These are phyloP conservation scores for Zaprionus kolodkinae DNA, from an alignment of 1,140 invertebrate species.

Conservation along the genomic window DNA sequence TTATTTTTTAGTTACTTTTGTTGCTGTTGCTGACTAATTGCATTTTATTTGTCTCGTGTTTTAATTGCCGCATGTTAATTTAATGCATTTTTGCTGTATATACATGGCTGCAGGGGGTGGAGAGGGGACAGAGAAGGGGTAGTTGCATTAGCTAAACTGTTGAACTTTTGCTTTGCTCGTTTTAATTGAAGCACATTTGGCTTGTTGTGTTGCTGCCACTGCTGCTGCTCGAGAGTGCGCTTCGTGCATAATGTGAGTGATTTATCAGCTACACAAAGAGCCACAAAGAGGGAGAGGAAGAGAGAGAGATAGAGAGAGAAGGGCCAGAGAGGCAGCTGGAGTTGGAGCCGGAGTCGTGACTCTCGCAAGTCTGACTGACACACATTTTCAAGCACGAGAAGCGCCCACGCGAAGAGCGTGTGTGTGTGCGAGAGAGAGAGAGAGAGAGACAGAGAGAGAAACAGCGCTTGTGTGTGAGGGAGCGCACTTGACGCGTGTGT, in stretches of 20 bases:
- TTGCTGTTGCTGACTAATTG: constrained; percentile 28
- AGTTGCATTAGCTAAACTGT: constrained; percentile 44
- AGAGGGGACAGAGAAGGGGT: neutral
- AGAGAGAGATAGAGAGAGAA: neutral
- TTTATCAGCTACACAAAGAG: constrained; percentile 41
- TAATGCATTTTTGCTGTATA: constrained; percentile 68
- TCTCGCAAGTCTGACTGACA: constrained; percentile 59
- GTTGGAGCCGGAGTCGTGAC: constrained; percentile 18
- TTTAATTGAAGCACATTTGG: constrained; percentile 62
- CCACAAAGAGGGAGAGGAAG: too few relatives aligned
- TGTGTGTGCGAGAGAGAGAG: constrained; percentile 18
- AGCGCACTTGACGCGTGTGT: constrained; percentile 7
- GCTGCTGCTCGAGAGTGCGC: too few relatives aligned
- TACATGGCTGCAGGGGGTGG: constrained; percentile 66
- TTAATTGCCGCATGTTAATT: constrained; percentile 43
- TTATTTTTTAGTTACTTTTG: constrained; percentile 26
- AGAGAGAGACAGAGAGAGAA: constrained; percentile 16
- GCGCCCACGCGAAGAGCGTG: constrained; percentile 28
- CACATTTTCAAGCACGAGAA: constrained; percentile 66
- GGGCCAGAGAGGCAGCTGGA: neutral
- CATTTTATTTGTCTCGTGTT: constrained; percentile 5
- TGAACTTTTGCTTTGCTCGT: constrained; percentile 35
- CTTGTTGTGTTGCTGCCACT: constrained; percentile 20
- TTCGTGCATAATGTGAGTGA: constrained; percentile 65
- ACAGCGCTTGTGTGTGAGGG: neutral